Conservation (phyloP, 2,888 invertebrate species). For the Dryocosmus kuriphilus region DNA sequence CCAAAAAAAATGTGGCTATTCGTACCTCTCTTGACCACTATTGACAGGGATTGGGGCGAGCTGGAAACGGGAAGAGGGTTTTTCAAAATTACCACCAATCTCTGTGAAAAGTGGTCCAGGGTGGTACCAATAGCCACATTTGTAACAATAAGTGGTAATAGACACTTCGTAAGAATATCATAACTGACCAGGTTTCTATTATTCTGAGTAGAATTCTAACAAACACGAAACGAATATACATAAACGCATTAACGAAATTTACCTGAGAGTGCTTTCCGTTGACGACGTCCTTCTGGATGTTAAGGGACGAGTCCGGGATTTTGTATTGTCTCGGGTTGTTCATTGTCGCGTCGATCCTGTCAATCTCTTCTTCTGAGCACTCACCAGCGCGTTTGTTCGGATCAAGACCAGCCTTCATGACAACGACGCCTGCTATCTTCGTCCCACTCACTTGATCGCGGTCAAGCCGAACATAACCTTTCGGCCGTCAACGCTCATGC, state of each 20-base stretch:
- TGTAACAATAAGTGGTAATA: no score
- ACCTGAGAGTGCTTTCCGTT: slow-evolving; percentile 98
- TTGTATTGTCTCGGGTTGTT: slow-evolving; percentile 98
- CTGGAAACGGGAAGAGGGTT: no score
- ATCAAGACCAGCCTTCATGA: slow-evolving; percentile 99
- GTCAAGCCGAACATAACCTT: slow-evolving; percentile 99
- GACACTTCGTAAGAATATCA: no score
- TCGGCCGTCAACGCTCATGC: slow-evolving; percentile 99
- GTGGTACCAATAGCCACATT: no score
- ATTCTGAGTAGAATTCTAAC: slow-evolving; percentile 26
- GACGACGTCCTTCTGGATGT: slow-evolving; percentile 99
- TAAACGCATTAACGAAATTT: slow-evolving; percentile 42
- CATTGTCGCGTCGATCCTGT: slow-evolving; percentile 99
- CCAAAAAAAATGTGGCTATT: no score
- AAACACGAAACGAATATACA: slow-evolving; percentile 38
- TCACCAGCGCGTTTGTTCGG: slow-evolving; percentile 99
- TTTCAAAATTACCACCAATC: no score
- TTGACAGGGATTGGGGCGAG: no score
- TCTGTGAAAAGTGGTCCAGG: no score
- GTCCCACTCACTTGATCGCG: slow-evolving; percentile 99
- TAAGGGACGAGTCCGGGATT: slow-evolving; percentile 99
- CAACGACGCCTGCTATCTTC: slow-evolving; percentile 98
- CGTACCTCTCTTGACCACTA: no score
- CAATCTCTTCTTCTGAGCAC: slow-evolving; percentile 98
- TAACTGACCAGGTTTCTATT: no score